These are phyloP conservation scores for Enteromius paludinosus DNA, from an alignment of 2,797 vertebrate species.

Conservation along the genomic window DNA sequence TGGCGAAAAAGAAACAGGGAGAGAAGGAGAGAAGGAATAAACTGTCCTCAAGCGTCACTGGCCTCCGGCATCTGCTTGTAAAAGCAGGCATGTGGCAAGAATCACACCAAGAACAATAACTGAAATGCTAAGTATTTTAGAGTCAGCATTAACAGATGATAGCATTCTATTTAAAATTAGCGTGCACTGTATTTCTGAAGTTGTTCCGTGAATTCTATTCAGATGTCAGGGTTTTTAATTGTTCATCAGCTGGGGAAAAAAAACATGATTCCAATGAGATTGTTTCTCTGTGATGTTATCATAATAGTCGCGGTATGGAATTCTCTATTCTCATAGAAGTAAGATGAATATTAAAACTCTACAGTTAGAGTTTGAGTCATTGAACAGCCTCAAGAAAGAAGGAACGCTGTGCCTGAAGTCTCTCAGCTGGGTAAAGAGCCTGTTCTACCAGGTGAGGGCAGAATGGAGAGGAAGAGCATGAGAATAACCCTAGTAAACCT, in stretches of 20 bases:
- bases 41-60: conserved; percentile 18
- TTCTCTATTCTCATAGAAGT: background rate
- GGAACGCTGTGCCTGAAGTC: background rate
- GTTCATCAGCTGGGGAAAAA: background rate
- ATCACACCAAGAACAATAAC: background rate
- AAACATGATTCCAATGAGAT: background rate
- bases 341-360: background rate
- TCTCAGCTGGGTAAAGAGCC: conserved; percentile 1
- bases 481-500: background rate
- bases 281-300: background rate
- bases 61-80: conserved; percentile 27
- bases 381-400: background rate
- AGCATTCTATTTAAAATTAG: background rate
- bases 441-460: background rate
- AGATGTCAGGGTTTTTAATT: background rate
- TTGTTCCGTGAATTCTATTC: background rate
- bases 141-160: background rate
- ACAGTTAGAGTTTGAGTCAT: background rate
- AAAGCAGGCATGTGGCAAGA: conserved; percentile 29
- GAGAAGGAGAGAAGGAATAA: conserved; percentile 10
- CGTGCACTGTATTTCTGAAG: background rate
- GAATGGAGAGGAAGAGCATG: background rate
- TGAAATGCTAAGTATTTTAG: background rate
- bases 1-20: conserved; percentile 8
- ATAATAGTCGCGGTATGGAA: background rate